phyloP scores from a whole-genome alignment of 2,797 vertebrate genomes.

The Ceyx erithaca region DNA sequence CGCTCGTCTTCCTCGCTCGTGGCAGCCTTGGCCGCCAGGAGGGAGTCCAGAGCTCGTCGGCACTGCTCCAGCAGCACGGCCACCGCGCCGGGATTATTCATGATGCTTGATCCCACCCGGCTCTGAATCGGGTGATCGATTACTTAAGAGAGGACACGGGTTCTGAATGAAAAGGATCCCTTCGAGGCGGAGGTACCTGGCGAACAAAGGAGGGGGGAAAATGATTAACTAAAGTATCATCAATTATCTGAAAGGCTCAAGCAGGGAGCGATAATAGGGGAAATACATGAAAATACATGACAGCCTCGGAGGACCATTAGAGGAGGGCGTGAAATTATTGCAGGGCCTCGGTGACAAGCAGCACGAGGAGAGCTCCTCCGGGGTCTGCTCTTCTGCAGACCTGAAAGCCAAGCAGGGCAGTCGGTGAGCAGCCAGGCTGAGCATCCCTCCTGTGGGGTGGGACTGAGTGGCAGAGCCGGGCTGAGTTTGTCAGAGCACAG shows the following conservation, averaged over 20 bases:
- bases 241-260: conserved; percentile 78
- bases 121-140: conserved; percentile 75
- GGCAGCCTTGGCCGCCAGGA: conserved; percentile 50
- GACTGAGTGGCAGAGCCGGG: neutral
- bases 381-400: neutral
- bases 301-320: conserved; percentile 70
- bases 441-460: neutral
- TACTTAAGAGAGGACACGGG: conserved; percentile 75
- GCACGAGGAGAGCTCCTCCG: neutral
- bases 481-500: accelerated
- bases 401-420: neutral
- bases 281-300: conserved; percentile 73
- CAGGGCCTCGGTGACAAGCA: conserved; percentile 19
- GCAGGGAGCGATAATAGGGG: conserved; percentile 78
- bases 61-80: conserved; percentile 83
- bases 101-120: conserved; percentile 44
- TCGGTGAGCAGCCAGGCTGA: neutral
- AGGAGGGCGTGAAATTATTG: conserved; percentile 66
- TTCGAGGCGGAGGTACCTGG: conserved; percentile 79
- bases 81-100: conserved; percentile 78
- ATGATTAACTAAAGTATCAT: conserved; percentile 83
- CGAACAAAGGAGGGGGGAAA: conserved; percentile 76
- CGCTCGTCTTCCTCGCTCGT: conserved; percentile 49
- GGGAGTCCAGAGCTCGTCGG: conserved; percentile 63
- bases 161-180: conserved; percentile 74